Conservation (phyloP, 2,797 vertebrate species). For the Arremon brunneinucha region DNA sequence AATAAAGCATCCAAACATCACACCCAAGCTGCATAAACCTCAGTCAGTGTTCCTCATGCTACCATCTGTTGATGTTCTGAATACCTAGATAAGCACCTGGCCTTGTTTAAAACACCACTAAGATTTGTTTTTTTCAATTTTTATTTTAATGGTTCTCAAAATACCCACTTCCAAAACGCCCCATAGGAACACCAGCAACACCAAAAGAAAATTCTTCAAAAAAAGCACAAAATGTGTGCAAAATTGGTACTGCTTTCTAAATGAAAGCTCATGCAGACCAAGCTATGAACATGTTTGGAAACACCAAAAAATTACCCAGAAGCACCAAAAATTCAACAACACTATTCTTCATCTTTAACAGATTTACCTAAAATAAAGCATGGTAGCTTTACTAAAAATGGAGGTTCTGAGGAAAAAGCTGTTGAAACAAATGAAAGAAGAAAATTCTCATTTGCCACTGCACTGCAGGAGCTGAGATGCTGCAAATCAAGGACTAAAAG, state of each 20-base stretch:
- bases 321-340: background rate
- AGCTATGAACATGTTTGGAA: background rate
- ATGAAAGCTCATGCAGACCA: background rate
- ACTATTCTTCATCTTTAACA: background rate
- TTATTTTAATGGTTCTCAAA: background rate
- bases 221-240: background rate
- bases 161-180: background rate
- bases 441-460: background rate
- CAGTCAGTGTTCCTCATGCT: background rate
- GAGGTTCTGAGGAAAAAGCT: background rate
- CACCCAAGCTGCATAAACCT: background rate
- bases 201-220: background rate
- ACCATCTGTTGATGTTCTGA: background rate
- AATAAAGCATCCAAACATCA: background rate
- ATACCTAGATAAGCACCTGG: conserved; percentile 32
- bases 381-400: background rate
- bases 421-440: background rate
- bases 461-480: background rate
- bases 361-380: background rate
- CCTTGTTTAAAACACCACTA: background rate
- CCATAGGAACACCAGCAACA: background rate
- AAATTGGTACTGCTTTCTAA: background rate
- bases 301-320: background rate
- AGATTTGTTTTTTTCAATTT: background rate
- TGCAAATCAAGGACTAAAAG: background rate